phyloP scores from a whole-genome alignment of 2,113 vertebrate genomes.

The Naja naja region DNA sequence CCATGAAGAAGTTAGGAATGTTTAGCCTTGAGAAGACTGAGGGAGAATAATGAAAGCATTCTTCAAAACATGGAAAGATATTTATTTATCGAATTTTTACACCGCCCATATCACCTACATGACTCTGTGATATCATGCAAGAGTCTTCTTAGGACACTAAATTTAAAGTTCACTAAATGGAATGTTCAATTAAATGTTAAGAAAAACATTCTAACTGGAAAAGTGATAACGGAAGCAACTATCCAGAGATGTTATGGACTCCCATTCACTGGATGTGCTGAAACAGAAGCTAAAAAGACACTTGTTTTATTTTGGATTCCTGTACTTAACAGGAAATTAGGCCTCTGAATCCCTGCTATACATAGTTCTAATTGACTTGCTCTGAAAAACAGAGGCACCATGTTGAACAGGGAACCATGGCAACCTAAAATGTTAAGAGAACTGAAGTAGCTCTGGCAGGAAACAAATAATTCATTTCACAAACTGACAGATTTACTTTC shows the following conservation, averaged over 20 bases:
- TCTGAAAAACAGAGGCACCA: background rate
- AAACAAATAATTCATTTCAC: conserved; percentile 24
- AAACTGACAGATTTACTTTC: conserved; percentile 23
- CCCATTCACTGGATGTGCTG: background rate
- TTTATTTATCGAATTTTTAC: background rate
- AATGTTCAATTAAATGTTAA: background rate
- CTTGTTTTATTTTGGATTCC: background rate
- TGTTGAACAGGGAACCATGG: background rate
- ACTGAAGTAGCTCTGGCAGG: background rate
- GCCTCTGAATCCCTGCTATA: background rate
- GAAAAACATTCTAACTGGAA: background rate
- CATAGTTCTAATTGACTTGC: background rate
- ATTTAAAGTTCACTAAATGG: background rate
- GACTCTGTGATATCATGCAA: background rate
- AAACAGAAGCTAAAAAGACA: background rate
- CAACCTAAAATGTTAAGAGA: background rate
- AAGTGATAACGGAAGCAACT: background rate
- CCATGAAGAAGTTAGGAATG: background rate
- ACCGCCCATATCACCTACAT: background rate
- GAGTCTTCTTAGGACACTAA: background rate
- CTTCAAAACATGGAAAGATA: background rate
- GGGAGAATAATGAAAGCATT: background rate
- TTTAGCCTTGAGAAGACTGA: background rate
- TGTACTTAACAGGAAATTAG: background rate
- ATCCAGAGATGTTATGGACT: background rate